phyloP scores from a whole-genome alignment of 1,140 invertebrate species.

The Goniozus legneri region DNA sequence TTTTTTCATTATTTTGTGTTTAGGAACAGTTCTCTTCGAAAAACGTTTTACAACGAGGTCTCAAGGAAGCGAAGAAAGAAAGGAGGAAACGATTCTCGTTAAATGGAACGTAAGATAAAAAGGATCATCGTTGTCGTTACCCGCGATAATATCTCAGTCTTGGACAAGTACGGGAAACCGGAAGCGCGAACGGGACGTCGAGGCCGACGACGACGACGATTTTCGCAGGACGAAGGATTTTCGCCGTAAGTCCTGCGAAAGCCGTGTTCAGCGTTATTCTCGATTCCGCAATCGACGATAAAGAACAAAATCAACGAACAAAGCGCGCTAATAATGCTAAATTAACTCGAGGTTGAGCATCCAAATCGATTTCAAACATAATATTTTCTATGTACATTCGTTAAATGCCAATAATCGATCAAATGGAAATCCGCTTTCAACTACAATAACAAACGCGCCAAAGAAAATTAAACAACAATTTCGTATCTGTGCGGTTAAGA shows the following conservation, averaged over 20 bases:
- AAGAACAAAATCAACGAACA: slow-evolving; percentile 48
- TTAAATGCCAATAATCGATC: too few relatives aligned
- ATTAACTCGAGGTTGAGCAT: not conserved
- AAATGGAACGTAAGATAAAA: slow-evolving; percentile 27
- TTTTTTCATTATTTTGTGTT: slow-evolving; percentile 31
- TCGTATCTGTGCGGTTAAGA: too few relatives aligned
- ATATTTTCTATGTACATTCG: too few relatives aligned
- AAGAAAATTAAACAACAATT: too few relatives aligned
- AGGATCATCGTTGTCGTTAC: slow-evolving; percentile 12
- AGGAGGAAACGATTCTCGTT: slow-evolving; percentile 24
- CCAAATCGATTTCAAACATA: too few relatives aligned
- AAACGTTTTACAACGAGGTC: slow-evolving; percentile 49
- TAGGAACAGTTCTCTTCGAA: slow-evolving; percentile 56
- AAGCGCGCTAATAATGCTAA: slow-evolving; percentile 19
- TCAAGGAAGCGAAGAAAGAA: slow-evolving; percentile 21
- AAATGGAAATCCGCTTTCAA: too few relatives aligned
- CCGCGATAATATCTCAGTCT: slow-evolving; percentile 48
- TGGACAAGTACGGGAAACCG: slow-evolving; percentile 35
- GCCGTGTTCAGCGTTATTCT: slow-evolving; percentile 20
- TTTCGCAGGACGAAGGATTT: slow-evolving; percentile 22
- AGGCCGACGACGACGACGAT: slow-evolving; percentile 23
- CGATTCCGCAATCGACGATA: slow-evolving; percentile 29
- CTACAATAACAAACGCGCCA: too few relatives aligned
- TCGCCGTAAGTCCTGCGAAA: slow-evolving; percentile 27
- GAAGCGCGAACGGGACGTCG: not conserved